phyloP scores from a whole-genome alignment of 2,888 invertebrate species.

The Cylloceria caligata region DNA sequence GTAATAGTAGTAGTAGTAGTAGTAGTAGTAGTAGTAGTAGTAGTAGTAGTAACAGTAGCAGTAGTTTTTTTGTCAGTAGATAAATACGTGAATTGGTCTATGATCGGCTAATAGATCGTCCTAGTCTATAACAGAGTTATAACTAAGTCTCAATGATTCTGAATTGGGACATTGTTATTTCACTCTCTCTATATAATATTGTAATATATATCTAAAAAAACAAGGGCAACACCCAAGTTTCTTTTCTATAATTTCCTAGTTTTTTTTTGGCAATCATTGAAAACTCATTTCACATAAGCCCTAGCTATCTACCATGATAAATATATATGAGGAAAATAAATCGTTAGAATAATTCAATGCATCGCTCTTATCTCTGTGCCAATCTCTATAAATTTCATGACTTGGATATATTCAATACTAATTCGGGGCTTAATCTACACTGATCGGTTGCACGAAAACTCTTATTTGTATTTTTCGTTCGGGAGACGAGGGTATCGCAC shows the following conservation, averaged over 20 bases:
- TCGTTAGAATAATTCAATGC: conserved; percentile 11
- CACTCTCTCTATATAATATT: conserved; percentile 48
- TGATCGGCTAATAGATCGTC: conserved; percentile 61
- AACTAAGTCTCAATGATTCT: conserved; percentile 44
- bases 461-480: conserved; percentile 17
- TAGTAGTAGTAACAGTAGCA: conserved; percentile 19
- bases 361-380: conserved; percentile 30
- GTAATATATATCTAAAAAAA: conserved; percentile 57
- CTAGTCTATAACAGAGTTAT: conserved; percentile 61
- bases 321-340: conserved; percentile 31
- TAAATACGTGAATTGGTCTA: conserved; percentile 56
- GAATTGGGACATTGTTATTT: conserved; percentile 27
- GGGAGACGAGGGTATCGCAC: conserved; percentile 26
- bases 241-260: conserved; percentile 56
- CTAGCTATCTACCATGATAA: conserved; percentile 67
- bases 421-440: conserved; percentile 47
- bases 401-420: conserved; percentile 21
- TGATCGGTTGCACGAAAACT: conserved; percentile 52
- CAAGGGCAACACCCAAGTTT: conserved; percentile 61
- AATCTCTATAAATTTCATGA: conserved; percentile 7
- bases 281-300: conserved; percentile 69
- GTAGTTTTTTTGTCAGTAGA: conserved; percentile 31
- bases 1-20: conserved; percentile 21
- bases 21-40: conserved; percentile 18
- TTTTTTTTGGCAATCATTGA: conserved; percentile 71